Base-by-base conservation (phyloP, 1,140 invertebrate genomes). In the Heliothis virescens region DNA sequence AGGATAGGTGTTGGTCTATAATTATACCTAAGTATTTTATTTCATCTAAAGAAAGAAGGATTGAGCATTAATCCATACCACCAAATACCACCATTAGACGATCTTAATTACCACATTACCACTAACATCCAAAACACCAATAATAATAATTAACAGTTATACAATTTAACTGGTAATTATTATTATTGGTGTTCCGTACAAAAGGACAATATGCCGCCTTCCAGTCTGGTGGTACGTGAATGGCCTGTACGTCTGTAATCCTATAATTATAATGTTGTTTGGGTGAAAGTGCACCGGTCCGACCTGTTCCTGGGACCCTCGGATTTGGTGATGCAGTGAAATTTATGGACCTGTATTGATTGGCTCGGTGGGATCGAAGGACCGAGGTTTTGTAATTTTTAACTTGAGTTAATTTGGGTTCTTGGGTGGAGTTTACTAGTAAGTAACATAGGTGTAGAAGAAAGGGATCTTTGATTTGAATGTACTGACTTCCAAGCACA, bases 261-360 rank as follows among this genome's bases (percentile, higher is more conserved):
- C 21, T 53, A 15, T 69, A 52, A n/a, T 52, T 26, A 50, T 52
- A 52, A 52, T 18, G 48, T 48, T 26, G 47, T 26, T 52, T 53
- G 65, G 65, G 65, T 69, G 65, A 69, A 69, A 69, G 65, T 69
- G 65, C 65, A 50, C 65, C 21, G 65, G 65, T 69, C 13, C 1
- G 21, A 69, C 65, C 48, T 53, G 65, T 69, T 69, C 48, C 63
- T 16, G n/a, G 18, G 48, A 26, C 48, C 65, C 48, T 52, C 21
- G 48, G 12, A 9, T 52, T 69, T 52, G 47, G 65, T 13, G 47
- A 18, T 26, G 11, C 65, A 53, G 65, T 69, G 65, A 69, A 69
- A 69, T 69, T 69, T 69, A 69, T 69, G 65, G 12, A 53, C 48
- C 47, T 53, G 48, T 21, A 69, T 53, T 29, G 65, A 69, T 69